Base-by-base conservation (phyloP, 2,888 invertebrate genomes). In the Buathra laborator region DNA sequence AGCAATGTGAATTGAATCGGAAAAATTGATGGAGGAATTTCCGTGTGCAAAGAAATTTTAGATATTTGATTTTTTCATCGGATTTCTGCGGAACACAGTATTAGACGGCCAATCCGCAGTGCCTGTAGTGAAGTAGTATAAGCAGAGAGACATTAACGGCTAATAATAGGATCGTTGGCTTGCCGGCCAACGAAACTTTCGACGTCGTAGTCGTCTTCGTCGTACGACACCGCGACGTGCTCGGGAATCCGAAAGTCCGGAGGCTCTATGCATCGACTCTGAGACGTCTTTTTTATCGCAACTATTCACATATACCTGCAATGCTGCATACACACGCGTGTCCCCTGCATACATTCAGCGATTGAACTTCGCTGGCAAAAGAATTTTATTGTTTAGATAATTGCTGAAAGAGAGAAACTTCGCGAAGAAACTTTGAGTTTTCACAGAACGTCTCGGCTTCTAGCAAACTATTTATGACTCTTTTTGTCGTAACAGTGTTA, bases 131-230 rank as follows among this genome's bases (percentile, higher is more conserved):
- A 37, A 81, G 53, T 43, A 10, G 62, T 81, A 75, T 80, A 72
- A 53, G 80, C 24, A 53, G 68, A 53, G 68, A 9, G 72, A 84
- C 77, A 81, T 84, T 85, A 92, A 91, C 90, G 87, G 89, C 93
- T 93, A 93, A 93, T 91, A 93, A 93, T 93, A 93, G 93, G 89
- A 89, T 88, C 82, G 44, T 92, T 92, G 90, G 90, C 90, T 88
- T 91, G 89, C 88, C 85, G 86, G 92, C 92, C 91, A 92, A 84
- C 80, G 66, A 83, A 83, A 79, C 80, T 74, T 74, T 68, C 62
- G 32, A 37, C 37, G 48, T 64, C 74, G 48, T 64, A 5, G 48
- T 64, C 74, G 48, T 64, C 14, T 46, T 78, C 68, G 51, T 74
- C 62, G 78, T 79, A 64, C 64, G 43, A 62, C 6, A n/a, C 68